Evolutionary conservation across 2,888 invertebrate species (phyloP).

Genomic region (Andrena flavipes): DNA sequence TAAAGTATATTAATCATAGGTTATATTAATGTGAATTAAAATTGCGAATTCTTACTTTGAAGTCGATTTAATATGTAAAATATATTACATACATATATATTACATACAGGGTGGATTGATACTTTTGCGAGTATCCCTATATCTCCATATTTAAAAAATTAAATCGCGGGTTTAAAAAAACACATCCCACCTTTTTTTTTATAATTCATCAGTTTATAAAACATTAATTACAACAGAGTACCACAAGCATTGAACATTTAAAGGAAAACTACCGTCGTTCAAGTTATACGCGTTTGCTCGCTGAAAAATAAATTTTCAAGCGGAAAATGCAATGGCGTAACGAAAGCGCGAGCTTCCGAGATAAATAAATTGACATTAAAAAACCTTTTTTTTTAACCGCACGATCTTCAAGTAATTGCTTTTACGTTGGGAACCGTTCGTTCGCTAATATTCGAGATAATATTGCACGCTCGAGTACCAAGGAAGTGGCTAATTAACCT

Average conservation of each 20-base stretch:
- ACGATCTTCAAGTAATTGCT: constrained; percentile 34
- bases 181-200: too few species aligned
- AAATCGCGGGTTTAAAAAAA: background rate
- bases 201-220: background rate
- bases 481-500: constrained; percentile 56
- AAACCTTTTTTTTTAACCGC: background rate
- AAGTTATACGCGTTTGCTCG: background rate
- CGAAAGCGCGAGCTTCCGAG: background rate
- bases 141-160: background rate
- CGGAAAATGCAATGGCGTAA: background rate
- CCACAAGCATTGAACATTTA: background rate
- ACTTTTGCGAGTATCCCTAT: background rate
- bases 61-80: too few species aligned
- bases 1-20: too few species aligned
- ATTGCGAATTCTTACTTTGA: too few species aligned
- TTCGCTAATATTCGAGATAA: constrained; percentile 37
- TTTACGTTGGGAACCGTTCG: constrained; percentile 11
- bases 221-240: background rate
- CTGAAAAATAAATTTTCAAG: background rate
- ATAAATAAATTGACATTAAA: background rate
- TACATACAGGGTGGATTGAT: too few species aligned
- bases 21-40: too few species aligned
- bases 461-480: constrained; percentile 35
- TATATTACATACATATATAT: too few species aligned
- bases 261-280: background rate